A percentile compares a stretch with the other conserved stretches of the same genome.
These are phyloP conservation scores for Lemur catta DNA, from an alignment of 2,797 vertebrate species.

Conservation along the genomic window DNA sequence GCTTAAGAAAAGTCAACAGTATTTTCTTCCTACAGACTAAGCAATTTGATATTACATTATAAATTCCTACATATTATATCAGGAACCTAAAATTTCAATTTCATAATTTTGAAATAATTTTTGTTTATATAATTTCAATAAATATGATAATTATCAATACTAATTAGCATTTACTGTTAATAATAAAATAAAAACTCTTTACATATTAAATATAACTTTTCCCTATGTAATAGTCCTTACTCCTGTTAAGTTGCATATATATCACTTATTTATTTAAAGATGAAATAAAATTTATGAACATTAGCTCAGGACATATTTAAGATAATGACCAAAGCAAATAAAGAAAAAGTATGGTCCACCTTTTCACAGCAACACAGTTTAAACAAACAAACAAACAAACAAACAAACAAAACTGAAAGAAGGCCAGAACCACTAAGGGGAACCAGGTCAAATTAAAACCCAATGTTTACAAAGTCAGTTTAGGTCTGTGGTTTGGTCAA, in stretches of 20 bases:
- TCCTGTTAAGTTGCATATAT: neutral
- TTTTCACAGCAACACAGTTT: neutral
- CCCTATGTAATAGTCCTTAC: neutral
- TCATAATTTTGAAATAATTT: constrained; percentile 41
- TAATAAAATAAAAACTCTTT: constrained; percentile 3
- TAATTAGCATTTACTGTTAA: neutral
- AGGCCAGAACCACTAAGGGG: neutral
- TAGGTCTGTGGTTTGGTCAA: neutral
- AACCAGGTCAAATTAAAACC: neutral
- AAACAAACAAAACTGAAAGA: neutral
- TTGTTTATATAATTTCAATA: constrained; percentile 21
- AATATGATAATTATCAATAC: neutral
- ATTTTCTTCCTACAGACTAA: neutral
- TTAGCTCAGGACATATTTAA: neutral
- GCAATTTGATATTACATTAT: neutral
- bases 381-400: neutral
- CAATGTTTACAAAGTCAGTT: constrained; percentile 8
- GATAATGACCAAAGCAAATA: neutral
- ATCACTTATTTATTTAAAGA: neutral
- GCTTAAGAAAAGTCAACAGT: constrained; percentile 18
- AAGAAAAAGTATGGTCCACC: neutral
- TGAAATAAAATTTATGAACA: constrained; percentile 7
- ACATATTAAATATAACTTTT: neutral
- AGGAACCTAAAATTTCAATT: constrained; percentile 8
- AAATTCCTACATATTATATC: neutral